Base-by-base conservation (phyloP, 2,888 invertebrate genomes). In the Perizoma affinitatum region DNA sequence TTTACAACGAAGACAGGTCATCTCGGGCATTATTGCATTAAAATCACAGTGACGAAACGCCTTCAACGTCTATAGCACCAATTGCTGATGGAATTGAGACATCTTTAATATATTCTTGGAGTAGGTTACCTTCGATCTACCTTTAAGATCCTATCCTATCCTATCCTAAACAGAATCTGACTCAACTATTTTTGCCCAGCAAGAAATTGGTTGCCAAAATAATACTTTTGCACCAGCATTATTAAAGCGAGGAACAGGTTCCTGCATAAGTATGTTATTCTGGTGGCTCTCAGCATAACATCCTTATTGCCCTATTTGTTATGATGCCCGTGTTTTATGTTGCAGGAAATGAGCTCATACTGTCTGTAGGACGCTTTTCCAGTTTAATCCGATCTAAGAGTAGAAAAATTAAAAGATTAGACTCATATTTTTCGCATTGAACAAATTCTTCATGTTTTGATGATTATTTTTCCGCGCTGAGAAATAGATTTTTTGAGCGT, bases 301-400 rank as follows among this genome's bases (percentile, higher is more conserved):
- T 72, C 71, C 79, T 81, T 79, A 82, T 81, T 83, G 83, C 85
- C 83, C 79, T 83, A 84, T 84, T 86, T 84, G 82, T 82, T 83
- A 78, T 81, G 74, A 80, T 78, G 78, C 74, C 75, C 73, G 76
- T 78, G 77, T 79, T 84, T 81, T 80, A 80, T 80, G 76, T 78
- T 75, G 76, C 81, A 83, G 83, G 80, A 83, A 84, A 84, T 84
- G 80, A 81, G 79, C 78, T 78, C 79, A 75, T 76, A 76, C 77
- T 75, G 79, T 75, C 77, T 72, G 73, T 70, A 73, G 74, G 74
- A 74, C 71, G 76, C 69, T 77, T 76, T 78, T 73, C 74, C 73
- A 78, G 68, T 79, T 75, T 78, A 78, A 82, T 79, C 74, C 73
- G 67, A 69, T 73, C 73, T 68, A 66, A 67, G 73, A 73, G 71